Percentiles rank a stretch among this genome's conserved stretches.
phyloP scores from a whole-genome alignment of 2,888 invertebrate genomes.

The Neuroscelio doddi region DNA sequence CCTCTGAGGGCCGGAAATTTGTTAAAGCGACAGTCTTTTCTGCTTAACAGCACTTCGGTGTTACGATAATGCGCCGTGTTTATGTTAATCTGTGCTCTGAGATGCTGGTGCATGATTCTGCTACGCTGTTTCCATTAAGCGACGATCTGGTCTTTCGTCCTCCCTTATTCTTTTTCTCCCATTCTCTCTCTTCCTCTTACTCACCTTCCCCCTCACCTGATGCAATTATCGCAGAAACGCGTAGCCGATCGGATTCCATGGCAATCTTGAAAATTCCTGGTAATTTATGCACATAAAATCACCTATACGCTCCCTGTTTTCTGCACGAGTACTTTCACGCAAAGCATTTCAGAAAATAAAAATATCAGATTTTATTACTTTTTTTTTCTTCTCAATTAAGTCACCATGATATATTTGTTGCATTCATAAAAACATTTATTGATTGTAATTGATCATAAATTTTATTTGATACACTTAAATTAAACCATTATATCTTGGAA shows the following conservation, averaged over 20 bases:
- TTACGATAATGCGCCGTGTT: constrained; percentile 60
- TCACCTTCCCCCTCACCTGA: constrained; percentile 35
- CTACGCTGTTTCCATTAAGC: constrained; percentile 40
- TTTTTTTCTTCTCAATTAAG: too few species aligned
- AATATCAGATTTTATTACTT: background rate
- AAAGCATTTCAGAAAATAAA: background rate
- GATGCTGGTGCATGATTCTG: constrained; percentile 49
- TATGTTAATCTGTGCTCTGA: constrained; percentile 56
- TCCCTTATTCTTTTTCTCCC: constrained; percentile 19
- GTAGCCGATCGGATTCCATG: constrained; percentile 44
- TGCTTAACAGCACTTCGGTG: constrained; percentile 57
- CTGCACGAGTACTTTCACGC: constrained; percentile 4
- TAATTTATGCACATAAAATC: constrained; percentile 42
- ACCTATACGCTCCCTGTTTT: constrained; percentile 27
- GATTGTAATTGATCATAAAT: too few species aligned
- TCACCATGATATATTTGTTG: too few species aligned
- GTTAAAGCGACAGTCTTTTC: too few species aligned
- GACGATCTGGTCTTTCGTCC: constrained; percentile 28
- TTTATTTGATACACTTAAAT: too few species aligned
- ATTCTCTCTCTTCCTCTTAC: constrained; percentile 34
- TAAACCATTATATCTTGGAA: too few species aligned
- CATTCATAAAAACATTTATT: too few species aligned
- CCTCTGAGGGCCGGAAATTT: too few species aligned
- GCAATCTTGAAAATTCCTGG: constrained; percentile 42
- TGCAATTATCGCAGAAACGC: constrained; percentile 47